A percentile compares a stretch with the other conserved stretches of the same genome.
Conservation (phyloP, 2,888 invertebrate genomes). For the Tenthredo amoena region DNA sequence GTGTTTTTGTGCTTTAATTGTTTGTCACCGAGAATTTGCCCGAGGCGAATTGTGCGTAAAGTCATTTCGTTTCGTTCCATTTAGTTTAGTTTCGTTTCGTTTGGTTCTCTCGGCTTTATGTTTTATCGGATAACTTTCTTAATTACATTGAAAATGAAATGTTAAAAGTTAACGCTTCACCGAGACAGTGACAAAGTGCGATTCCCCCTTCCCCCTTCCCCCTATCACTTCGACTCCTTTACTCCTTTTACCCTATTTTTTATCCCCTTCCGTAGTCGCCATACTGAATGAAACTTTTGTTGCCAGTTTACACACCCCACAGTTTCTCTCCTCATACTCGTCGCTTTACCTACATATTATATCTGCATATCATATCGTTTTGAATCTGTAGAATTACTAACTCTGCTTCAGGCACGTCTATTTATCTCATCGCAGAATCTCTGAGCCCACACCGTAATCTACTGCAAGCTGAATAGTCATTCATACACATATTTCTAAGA, state of each 20-base stretch:
- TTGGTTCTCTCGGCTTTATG: slow-evolving; percentile 7
- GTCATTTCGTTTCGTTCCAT: not conserved
- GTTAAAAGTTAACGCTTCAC: slow-evolving; percentile 36
- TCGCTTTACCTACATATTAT: not conserved
- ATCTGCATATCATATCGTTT: not conserved
- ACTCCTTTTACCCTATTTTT: not conserved
- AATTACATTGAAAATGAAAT: slow-evolving; percentile 47
- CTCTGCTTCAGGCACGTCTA: not conserved
- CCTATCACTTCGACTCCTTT: not conserved
- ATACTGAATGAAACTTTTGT: slow-evolving; percentile 20
- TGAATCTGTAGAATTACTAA: not conserved
- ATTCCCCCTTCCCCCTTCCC: not conserved
- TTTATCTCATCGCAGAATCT: not conserved
- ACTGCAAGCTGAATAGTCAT: not conserved
- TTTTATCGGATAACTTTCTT: slow-evolving; percentile 50
- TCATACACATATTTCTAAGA: not conserved
- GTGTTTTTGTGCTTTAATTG: not conserved
- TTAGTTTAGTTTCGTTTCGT: not conserved
- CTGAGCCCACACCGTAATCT: not conserved
- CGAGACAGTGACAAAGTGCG: slow-evolving; percentile 12
- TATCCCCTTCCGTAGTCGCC: not conserved
- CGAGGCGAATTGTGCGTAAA: not conserved
- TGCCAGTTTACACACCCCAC: not conserved
- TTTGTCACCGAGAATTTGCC: not conserved
- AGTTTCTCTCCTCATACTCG: not conserved